Evolutionary conservation across 2,888 invertebrate species (phyloP).

Genomic region (Galerucella calmariensis): DNA sequence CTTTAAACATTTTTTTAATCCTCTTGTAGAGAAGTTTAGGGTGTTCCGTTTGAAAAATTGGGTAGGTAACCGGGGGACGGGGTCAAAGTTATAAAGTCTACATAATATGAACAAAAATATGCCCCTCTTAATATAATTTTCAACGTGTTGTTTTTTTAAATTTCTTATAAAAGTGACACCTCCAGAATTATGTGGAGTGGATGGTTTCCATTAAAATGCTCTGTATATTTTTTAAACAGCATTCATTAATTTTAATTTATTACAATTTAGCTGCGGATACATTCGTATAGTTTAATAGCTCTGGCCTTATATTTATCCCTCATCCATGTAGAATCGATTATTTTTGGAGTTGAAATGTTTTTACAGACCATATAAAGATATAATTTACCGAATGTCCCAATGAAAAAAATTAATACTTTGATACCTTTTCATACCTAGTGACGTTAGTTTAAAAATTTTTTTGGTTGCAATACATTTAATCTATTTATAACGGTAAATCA

Average conservation of each 20-base stretch:
- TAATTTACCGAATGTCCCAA: background rate
- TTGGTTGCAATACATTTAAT: no score
- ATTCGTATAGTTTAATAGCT: conserved; percentile 37
- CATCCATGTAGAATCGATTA: conserved; percentile 41
- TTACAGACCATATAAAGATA: background rate
- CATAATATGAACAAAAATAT: no score
- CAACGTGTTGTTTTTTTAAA: no score
- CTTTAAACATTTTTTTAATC: no score
- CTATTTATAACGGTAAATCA: background rate
- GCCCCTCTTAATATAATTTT: no score
- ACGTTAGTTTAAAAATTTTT: background rate
- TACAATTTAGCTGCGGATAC: background rate
- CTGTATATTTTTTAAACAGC: background rate
- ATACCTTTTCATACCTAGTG: background rate
- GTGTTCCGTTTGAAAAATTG: no score
- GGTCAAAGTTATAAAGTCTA: no score
- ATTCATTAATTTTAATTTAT: conserved; percentile 9
- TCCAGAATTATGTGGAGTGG: no score
- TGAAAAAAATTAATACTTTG: background rate
- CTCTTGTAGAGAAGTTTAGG: no score
- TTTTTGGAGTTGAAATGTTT: conserved; percentile 24
- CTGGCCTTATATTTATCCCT: conserved; percentile 36
- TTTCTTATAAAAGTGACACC: no score
- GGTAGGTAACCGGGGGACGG: no score
- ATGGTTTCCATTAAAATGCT: background rate